Base-by-base conservation (phyloP, 2,888 invertebrate genomes). In the Mythimna loreyi region DNA sequence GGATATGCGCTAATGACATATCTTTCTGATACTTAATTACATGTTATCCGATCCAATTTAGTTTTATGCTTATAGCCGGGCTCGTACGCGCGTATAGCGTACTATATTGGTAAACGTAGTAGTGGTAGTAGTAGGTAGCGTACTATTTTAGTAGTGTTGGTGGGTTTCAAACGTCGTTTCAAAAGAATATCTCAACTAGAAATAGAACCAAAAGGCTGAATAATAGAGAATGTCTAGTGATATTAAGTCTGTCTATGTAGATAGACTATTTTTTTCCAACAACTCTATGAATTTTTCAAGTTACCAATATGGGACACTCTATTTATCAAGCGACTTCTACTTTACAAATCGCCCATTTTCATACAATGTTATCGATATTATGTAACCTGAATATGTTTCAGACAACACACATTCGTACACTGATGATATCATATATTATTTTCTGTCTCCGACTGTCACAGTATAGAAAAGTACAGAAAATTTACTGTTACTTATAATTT, bases 381-480 rank as follows among this genome's bases (percentile, higher is more conserved):
- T 52, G 55, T 56, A 78, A 59, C 21, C 77, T 57, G 63, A 67
- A 49, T 64, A 64, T 76, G 67, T 68, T 67, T 60, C 36, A 36
- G 11, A 52, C 21, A 49, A 40, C n/a, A 52, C 21, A 50, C 8
- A 19, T 25, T 72, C 21, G 56, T 52, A 63, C 49, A 30, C 30
- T 60, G 49, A 53, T 56, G 52, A 64, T 61, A 58, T 61, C 49
- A 4, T 53, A 53, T 74, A 57, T 50, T 11, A 1, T 40, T 30
- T 49, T 25, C n/a, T 43, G 19, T 23, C 28, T 28, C 11, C 13
- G 11, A 23, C 30, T 40, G 25, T 13, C 16, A 53, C 16, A 28
- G 7, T 16, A 30, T 7, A 36, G 21, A 9, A 53, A 23, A 21
- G 33, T 23, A 9, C 57, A 72, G 36, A 58, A 71, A 36, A 8